Evolutionary conservation across 1,140 invertebrate species (phyloP).

Genomic region (Whitmania pigra): DNA sequence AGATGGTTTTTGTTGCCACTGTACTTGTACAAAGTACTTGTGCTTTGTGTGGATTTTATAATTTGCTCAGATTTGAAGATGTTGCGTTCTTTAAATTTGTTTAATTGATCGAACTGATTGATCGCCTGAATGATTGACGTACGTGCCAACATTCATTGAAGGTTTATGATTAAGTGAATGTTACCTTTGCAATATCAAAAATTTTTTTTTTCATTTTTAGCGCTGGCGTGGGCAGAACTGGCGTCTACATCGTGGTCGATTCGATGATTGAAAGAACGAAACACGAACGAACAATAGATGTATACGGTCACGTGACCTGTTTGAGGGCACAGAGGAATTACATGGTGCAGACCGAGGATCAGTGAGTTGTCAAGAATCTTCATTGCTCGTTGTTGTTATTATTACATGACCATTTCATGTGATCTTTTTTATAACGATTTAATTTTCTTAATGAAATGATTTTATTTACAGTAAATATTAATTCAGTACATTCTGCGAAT

Average conservation of each 20-base stretch:
- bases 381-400: slow-evolving; percentile 42
- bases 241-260: slow-evolving; percentile 90
- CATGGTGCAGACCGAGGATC: slow-evolving; percentile 81
- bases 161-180: too few relatives aligned
- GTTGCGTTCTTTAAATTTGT: neutral
- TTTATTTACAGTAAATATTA: too few relatives aligned
- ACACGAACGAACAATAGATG: slow-evolving; percentile 80
- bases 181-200: too few relatives aligned
- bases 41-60: neutral
- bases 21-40: too few relatives aligned
- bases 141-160: too few relatives aligned
- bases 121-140: neutral
- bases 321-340: slow-evolving; percentile 75
- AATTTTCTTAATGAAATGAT: too few relatives aligned
- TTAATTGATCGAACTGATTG: neutral
- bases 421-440: too few relatives aligned
- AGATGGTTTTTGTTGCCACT: too few relatives aligned
- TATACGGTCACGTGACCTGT: slow-evolving; percentile 96
- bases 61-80: neutral
- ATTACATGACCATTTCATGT: too few relatives aligned
- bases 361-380: slow-evolving; percentile 80
- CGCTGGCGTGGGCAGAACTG: slow-evolving; percentile 90
- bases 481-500: too few relatives aligned
- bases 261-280: slow-evolving; percentile 90
- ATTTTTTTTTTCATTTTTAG: slow-evolving; percentile 43